Evolutionary conservation across 2,113 vertebrate species (phyloP), one percentile per base, ranked within the genome.

Genomic region (Balaeniceps rex): DNA sequence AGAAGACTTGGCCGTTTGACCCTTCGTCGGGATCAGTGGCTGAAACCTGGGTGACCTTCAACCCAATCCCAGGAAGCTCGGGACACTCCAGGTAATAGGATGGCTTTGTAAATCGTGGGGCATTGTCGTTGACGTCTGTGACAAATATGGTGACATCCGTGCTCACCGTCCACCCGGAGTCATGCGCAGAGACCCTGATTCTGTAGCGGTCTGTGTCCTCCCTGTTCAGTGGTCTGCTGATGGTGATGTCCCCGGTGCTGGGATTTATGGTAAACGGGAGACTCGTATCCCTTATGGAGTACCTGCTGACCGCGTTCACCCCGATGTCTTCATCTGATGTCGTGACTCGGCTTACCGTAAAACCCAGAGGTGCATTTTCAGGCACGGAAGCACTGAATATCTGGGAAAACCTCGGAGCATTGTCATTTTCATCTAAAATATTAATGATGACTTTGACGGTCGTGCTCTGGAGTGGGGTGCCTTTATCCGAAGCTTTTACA

Each of bases 101-200:
- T 0, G 99, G 98, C 5, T 98, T 99, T 79, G 98, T 99, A 90
- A 99, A 99, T 66, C 99, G 98, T 6, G 99, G 99, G 5, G 99
- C 97, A 0, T 99, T 99, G 92, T 99, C 99, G 5, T 99, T 99
- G 61, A 99, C 49, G n/a, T 99, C 99, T 0, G 94, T 99, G 75
- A 99, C 98, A 92, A 99, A 99, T 85, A 99, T 97, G 18, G 99
- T 99, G 88, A 99, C 99, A 17, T 99, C 99, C 2, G 99, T 99
- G 97, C 99, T 99, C 17, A 99, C 99, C 0, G 99, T 99, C 99
- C 99, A 99, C 12, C 99, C 99, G 0, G 99, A 99, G 97, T 99
- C 99, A 19, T 99, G 99, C 0, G 99, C 99, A 14, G 99, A 99
- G 52, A 99, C 99, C 90, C 98, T 98, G 88, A 99, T 98, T 25